phyloP scores from a whole-genome alignment of 92 coral and sea anemone species.

The Siderastrea siderea region DNA sequence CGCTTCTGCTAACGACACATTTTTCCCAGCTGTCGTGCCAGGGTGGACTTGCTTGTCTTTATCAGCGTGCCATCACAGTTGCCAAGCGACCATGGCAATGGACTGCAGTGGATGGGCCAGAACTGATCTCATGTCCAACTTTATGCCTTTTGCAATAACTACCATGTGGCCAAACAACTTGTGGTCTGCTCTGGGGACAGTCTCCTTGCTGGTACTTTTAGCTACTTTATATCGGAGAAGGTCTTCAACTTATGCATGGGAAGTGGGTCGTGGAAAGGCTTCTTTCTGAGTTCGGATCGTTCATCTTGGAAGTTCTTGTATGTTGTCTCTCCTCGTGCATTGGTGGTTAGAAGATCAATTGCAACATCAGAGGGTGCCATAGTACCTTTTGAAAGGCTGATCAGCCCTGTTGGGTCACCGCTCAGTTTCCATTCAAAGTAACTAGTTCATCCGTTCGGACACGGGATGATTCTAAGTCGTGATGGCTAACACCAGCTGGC shows the following conservation, averaged over 20 bases:
- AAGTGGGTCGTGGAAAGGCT: constrained; percentile 60
- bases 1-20: constrained; percentile 37
- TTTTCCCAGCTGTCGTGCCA: constrained; percentile 58
- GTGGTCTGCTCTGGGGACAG: constrained; percentile 69
- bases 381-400: too few relatives aligned
- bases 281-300: constrained; percentile 9
- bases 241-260: constrained; percentile 48
- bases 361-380: too few relatives aligned
- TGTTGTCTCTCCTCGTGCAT: constrained; percentile 49
- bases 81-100: constrained; percentile 69
- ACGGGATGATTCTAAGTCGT: too few relatives aligned
- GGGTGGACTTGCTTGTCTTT: constrained; percentile 64
- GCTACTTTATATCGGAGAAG: constrained; percentile 41
- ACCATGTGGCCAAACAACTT: constrained; percentile 77
- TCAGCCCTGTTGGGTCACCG: too few relatives aligned
- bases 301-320: constrained; percentile 52
- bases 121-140: constrained; percentile 65
- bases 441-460: too few relatives aligned
- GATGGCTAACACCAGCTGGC: too few relatives aligned
- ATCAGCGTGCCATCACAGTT: constrained; percentile 64
- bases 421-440: too few relatives aligned
- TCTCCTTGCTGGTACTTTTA: constrained; percentile 60
- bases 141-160: constrained; percentile 63
- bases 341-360: constrained; percentile 17
- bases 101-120: constrained; percentile 65